Evolutionary conservation across 2,113 vertebrate genomes (phyloP).

Genomic region (Scalopus aquaticus): DNA sequence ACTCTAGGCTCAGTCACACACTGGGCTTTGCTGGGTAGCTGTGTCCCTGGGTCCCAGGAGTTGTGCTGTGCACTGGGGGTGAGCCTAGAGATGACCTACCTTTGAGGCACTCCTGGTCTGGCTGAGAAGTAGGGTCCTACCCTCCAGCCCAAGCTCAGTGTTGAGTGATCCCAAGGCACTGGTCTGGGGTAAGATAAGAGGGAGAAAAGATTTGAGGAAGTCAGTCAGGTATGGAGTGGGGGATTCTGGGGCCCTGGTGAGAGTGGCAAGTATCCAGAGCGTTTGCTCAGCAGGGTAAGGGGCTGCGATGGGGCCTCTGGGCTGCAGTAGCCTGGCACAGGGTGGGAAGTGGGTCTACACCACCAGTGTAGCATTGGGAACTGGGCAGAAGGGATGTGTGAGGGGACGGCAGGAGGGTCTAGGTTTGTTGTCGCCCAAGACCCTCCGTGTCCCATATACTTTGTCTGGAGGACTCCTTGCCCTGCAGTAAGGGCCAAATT

Average conservation of each 20-base stretch:
- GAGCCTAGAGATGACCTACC: not conserved
- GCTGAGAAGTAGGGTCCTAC: not conserved
- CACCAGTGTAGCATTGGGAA: not conserved
- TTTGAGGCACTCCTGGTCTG: not conserved
- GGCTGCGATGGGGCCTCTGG: not conserved
- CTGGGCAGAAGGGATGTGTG: not conserved
- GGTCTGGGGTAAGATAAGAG: not conserved
- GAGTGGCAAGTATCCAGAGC: not conserved
- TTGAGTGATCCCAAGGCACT: not conserved
- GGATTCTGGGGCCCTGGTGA: not conserved
- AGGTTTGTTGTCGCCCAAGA: not conserved
- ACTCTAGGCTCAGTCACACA: not conserved
- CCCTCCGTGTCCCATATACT: not conserved
- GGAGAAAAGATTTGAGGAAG: not conserved
- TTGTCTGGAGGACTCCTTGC: not conserved
- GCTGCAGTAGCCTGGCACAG: not conserved
- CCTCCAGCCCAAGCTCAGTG: not conserved
- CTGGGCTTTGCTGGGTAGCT: not conserved
- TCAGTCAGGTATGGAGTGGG: not conserved
- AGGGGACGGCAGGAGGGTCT: not conserved
- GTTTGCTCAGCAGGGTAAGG: not conserved
- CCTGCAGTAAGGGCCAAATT: not conserved
- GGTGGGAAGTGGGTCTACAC: not conserved
- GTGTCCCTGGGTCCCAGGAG: too few species aligned
- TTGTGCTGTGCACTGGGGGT: not conserved